phyloP scores from a whole-genome alignment of 37 sponge, comb jelly and placozoan species.

The Geodia barretti region DNA sequence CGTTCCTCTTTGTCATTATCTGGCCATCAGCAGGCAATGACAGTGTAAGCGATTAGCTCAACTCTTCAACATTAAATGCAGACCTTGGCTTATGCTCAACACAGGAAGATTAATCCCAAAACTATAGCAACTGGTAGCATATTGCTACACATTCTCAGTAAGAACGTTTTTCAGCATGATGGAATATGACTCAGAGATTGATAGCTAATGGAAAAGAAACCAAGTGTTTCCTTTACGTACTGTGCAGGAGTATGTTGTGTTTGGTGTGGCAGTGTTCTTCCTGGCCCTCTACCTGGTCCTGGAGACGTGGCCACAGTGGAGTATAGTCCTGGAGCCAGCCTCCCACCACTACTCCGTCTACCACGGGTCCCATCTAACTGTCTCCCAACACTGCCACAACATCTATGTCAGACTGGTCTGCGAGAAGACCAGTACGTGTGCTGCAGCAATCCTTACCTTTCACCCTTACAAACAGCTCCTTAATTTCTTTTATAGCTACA shows the following conservation, averaged over 20 bases:
- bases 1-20: slow-evolving; percentile 14
- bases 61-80: background rate
- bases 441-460: background rate
- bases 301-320: slow-evolving; percentile 3
- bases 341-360: slow-evolving; percentile 31
- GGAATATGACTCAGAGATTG: no score
- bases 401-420: slow-evolving; percentile 50
- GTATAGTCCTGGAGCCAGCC: slow-evolving; percentile 41
- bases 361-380: slow-evolving; percentile 10
- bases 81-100: no score
- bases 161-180: no score
- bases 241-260: slow-evolving; percentile 31
- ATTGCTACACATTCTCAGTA: no score
- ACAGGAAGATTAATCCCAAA: background rate
- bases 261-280: background rate
- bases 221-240: background rate
- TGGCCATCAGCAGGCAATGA: slow-evolving; percentile 17
- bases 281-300: slow-evolving; percentile 10
- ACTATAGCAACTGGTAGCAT: no score
- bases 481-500: no score
- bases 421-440: background rate
- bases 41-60: slow-evolving; percentile 4
- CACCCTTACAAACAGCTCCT: no score
- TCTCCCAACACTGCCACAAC: slow-evolving; percentile 51
- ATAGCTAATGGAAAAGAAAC: no score